Evolutionary conservation across 1,140 invertebrate genomes (phyloP), one percentile per base, ranked within the genome.

Genomic region (Papilio dardanus): DNA sequence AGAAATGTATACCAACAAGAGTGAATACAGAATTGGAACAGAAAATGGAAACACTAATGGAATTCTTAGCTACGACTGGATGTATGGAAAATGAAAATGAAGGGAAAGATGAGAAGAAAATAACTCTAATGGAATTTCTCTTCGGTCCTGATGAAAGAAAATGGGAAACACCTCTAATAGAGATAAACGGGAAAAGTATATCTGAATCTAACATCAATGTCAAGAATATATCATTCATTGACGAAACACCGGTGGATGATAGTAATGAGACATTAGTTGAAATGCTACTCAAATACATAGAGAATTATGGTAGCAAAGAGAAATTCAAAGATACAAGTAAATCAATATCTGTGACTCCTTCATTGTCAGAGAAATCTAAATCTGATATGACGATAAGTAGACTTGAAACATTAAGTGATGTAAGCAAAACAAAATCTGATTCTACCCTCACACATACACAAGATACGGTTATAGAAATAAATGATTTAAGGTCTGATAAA

Each of bases 371-470:
- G 33, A 93, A 93, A 77, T 91, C 92, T 7, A 93, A 92, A 77
- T 94, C 93, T 0, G 93, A 94, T 78, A 90, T 92, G 67, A 93
- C 93, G 7, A 93, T 94, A 67, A 92, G 90, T 54, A 93, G 90
- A 80, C 78, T 93, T 21, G 93, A 93, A 76, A 91, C 92, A 0
- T 93, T 90, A 40, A 92, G 92, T 76, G 89, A 94, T 68, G 89
- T 93, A 68, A 93, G 89, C 62, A 93, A 94, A 75, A 90, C 88
- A 0, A 93, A 94, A 85, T 90, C 88, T 0, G 90, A 92, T 74
- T 91, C 90, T 2, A 93, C 90, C 0, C 75, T 93, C 37, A 89
- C 91, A 12, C 89, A 90, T 21, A 93, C 92, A 3, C 88, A 89
- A 82, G 92, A 93, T n/a, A 93, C 92, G 8, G 92, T 93, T 5